Evolutionary conservation across 2,888 invertebrate genomes (phyloP).

Genomic region (Nymphalis c-album): DNA sequence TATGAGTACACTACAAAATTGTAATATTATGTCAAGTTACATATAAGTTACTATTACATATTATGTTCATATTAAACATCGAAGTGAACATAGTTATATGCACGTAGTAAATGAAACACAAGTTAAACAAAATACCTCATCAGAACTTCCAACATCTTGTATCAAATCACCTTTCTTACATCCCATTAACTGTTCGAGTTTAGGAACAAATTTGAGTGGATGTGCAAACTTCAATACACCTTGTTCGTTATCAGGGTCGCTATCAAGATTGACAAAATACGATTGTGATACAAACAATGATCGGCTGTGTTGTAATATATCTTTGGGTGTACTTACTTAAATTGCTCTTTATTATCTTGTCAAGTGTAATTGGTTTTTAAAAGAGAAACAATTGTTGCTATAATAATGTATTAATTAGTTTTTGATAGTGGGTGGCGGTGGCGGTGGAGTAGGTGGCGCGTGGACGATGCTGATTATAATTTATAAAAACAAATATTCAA

Average conservation of each 20-base stretch:
- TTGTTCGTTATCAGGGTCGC: conserved; percentile 28
- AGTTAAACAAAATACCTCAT: conserved; percentile 37
- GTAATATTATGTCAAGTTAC: too few relatives aligned
- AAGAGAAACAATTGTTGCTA: background rate
- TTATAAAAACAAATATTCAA: too few relatives aligned
- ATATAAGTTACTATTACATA: too few relatives aligned
- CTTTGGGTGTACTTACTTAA: background rate
- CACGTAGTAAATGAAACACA: background rate
- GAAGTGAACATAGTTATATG: too few relatives aligned
- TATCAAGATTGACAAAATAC: conserved; percentile 35
- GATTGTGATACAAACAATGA: conserved; percentile 28
- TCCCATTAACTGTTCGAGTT: conserved; percentile 67
- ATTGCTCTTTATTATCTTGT: conserved; percentile 3
- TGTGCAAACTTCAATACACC: conserved; percentile 59
- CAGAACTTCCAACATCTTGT: conserved; percentile 42
- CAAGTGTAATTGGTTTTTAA: background rate
- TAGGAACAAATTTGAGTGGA: conserved; percentile 61
- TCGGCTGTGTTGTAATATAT: conserved; percentile 6
- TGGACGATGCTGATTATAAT: too few relatives aligned
- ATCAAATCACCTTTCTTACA: conserved; percentile 58
- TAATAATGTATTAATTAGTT: too few relatives aligned
- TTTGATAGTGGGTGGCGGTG: too few relatives aligned
- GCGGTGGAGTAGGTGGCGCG: too few relatives aligned
- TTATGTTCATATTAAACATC: too few relatives aligned
- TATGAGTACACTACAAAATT: too few relatives aligned